Base-by-base conservation (phyloP, 2,797 vertebrate genomes). In the Pampus argenteus region DNA sequence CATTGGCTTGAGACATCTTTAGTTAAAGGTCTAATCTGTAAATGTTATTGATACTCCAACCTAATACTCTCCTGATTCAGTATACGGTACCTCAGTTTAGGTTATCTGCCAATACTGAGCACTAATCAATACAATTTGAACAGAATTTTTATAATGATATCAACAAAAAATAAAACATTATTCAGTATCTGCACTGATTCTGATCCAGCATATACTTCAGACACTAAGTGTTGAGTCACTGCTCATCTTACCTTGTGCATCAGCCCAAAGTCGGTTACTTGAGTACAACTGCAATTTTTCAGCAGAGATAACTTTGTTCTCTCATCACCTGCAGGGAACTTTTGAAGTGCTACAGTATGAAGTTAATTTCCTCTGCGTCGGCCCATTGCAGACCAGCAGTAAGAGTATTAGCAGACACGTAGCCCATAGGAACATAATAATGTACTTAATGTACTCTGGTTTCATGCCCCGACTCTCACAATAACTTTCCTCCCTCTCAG, bases 311-410 rank as follows among this genome's bases (percentile, higher is more conserved):
- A 57, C 29, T 68, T 56, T 58, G 36, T 25, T 50, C 48, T 52
- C 28, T 52, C 17, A 17, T 47, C 55, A 44, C 54, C 51, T 52
- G 66, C 28, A 36, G 57, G 36, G 8, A 69, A 56, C 72, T 38
- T 66, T 31, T 47, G 15, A 51, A 59, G 42, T 10, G 15, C 51
- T 10, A 25, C 45, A 66, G 36, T 56, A 47, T 66, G 20, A 68
- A 54, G 47, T 71, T 50, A 58, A 67, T 78, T 64, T 78, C 62
- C 44, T 79, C 34, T 59, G 56, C 29, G 15, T 62, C 29, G 49
- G 38, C 10, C 31, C 38, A 13, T 23, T 22, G 47, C 58, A 59
- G 49, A 23, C 11, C 2, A 17, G 55, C 60, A 48, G 42, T 49
- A 26, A 54, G 51, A 60, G 61, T 15, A 34, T 71, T 34, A 67